phyloP scores from a whole-genome alignment of 2,888 invertebrate genomes.

The Himalopsyche kuldschensis region DNA sequence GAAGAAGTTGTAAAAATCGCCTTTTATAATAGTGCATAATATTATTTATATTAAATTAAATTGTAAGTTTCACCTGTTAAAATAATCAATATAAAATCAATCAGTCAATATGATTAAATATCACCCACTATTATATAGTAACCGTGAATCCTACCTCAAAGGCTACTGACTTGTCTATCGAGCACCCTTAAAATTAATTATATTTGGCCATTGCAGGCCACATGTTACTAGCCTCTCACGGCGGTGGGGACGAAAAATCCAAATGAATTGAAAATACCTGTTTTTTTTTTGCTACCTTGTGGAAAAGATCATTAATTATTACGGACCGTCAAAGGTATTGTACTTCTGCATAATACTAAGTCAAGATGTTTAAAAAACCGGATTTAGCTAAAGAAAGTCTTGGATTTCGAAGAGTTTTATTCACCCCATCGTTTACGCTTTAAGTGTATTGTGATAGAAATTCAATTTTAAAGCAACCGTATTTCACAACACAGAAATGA shows the following conservation, averaged over 20 bases:
- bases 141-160: background rate
- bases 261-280: conserved; percentile 36
- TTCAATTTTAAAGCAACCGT: too few species aligned
- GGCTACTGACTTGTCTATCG: conserved; percentile 8
- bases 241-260: conserved; percentile 18
- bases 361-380: conserved; percentile 27
- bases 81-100: background rate
- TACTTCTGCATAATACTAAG: background rate
- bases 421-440: conserved; percentile 28
- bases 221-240: conserved; percentile 28
- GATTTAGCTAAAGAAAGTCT: conserved; percentile 16
- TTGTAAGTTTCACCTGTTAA: too few species aligned
- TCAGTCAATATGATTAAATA: conserved; percentile 27
- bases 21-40: too few species aligned
- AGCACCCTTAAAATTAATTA: conserved; percentile 37
- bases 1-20: too few species aligned
- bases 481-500: too few species aligned
- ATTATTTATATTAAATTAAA: too few species aligned
- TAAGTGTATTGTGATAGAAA: conserved; percentile 23
- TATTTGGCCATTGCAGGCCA: conserved; percentile 35
- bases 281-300: conserved; percentile 17
- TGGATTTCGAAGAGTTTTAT: conserved; percentile 20
- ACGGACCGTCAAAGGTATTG: conserved; percentile 20
- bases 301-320: conserved; percentile 36
- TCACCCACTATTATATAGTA: conserved; percentile 19